Percentiles rank a stretch among this genome's conserved stretches.
Evolutionary conservation across 2,797 vertebrate genomes (phyloP).

Genomic region (Myiotriccus ornatus): DNA sequence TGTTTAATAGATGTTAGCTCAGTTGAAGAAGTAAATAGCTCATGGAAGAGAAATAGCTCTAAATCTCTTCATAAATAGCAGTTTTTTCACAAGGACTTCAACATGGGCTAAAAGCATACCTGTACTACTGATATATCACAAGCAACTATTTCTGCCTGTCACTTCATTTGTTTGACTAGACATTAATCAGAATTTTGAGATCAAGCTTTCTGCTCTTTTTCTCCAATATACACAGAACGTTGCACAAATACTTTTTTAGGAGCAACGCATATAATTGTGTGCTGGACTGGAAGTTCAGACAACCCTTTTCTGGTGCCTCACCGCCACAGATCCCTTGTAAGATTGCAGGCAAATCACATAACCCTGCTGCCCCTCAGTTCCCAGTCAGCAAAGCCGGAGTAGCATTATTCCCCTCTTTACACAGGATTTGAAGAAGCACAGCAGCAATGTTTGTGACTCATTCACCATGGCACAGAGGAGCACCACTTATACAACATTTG

Average conservation of each 20-base stretch:
- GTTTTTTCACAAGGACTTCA: background rate
- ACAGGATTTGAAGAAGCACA: background rate
- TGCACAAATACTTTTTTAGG: background rate
- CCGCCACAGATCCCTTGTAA: background rate
- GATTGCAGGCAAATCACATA: background rate
- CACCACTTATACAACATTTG: background rate
- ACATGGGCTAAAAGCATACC: background rate
- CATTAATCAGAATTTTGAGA: background rate
- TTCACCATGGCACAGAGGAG: background rate
- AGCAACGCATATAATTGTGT: background rate
- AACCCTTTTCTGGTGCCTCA: background rate
- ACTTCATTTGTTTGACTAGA: background rate
- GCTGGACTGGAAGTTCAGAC: background rate
- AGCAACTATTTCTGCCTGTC: background rate
- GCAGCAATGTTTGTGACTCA: background rate
- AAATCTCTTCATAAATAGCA: conserved; percentile 1
- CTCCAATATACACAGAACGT: background rate
- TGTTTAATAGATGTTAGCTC: conserved; percentile 48
- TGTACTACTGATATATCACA: background rate
- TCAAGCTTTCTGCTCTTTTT: background rate
- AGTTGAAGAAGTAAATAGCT: conserved; percentile 15
- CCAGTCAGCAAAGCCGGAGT: background rate
- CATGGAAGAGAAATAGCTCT: background rate
- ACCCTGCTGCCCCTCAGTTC: background rate
- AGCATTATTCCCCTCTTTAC: background rate